Evolutionary conservation across 2,888 invertebrate species (phyloP).

Genomic region (Morpho helenor): DNA sequence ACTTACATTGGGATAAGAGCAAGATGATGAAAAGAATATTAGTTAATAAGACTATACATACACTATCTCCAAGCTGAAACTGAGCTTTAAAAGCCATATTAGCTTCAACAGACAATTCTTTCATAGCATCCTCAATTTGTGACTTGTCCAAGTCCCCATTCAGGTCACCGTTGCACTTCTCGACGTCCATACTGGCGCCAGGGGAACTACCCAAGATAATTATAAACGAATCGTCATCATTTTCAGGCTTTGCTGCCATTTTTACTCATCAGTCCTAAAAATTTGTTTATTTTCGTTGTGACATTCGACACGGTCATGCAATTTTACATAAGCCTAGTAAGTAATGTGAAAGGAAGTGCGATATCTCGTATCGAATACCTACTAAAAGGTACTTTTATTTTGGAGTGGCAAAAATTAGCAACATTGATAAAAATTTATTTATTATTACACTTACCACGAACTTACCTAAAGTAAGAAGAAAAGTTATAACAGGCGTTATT

Average conservation of each 20-base stretch:
- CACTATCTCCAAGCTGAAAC: constrained; percentile 59
- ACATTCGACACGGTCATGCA: too few species aligned
- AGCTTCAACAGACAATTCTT: constrained; percentile 55
- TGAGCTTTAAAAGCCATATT: constrained; percentile 65
- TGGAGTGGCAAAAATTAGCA: not conserved
- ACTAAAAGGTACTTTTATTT: not conserved
- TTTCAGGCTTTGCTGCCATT: constrained; percentile 49
- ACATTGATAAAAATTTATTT: not conserved
- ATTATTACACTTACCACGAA: not conserved
- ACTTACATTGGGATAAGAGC: too few species aligned
- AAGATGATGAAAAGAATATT: too few species aligned
- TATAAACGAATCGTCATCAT: constrained; percentile 71
- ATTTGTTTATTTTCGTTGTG: too few species aligned
- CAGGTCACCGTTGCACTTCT: constrained; percentile 45
- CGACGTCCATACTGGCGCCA: constrained; percentile 54
- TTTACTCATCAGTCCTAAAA: constrained; percentile 27
- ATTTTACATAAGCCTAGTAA: not conserved
- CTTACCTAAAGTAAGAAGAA: too few species aligned
- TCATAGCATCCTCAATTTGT: constrained; percentile 62
- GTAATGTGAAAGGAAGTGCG: not conserved
- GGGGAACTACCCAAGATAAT: constrained; percentile 64
- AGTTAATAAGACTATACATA: constrained; percentile 40
- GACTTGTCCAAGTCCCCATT: constrained; percentile 43
- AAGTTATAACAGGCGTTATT: too few species aligned
- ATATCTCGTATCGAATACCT: constrained; percentile 1